Base-by-base conservation (phyloP, 2,888 invertebrate species). In the Synanthedon myopaeformis region DNA sequence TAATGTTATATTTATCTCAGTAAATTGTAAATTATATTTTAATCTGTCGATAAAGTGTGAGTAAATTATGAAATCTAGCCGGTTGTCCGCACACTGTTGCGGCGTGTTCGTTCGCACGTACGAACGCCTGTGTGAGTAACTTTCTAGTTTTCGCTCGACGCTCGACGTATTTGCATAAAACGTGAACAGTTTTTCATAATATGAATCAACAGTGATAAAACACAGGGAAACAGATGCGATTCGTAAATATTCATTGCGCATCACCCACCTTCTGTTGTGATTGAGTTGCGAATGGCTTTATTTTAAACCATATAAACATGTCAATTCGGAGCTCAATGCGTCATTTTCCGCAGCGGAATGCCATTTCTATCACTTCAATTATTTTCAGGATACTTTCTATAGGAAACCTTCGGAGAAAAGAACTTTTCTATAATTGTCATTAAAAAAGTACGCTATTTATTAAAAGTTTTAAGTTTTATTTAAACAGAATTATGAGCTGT, bases 161-260 rank as follows among this genome's bases (percentile, higher is more conserved):
- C 72, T 76, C 72, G 64, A 64, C 61, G 71, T 79, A 86, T 87
- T 86, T 82, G 82, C 87, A 86, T 86, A 82, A 81, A 78, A 87
- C 87, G 87, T 86, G 87, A 79, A 80, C 72, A 75, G 85, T 85
- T 86, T 87, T 85, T 86, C 83, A 82, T 86, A 84, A 84, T 83
- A 82, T 35, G 35, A 35, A 35, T 35, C 35, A 35, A 35, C 35
- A 35, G 35, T 35, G 35, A 35, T 74, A 78, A 79, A 74, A 72
- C 77, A 74, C 82, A 79, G 83, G 79, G 81, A 79, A 74, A 72
- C 72, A 66, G 69, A 76, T 74, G 74, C 78, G 69, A 70, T 41
- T 41, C 66, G 69, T 80, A 79, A 80, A 82, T 83, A 85, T 86
- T 82, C 85, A 79, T 70, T 62, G 65, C 67, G 62, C 77, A 75